phyloP scores from a whole-genome alignment of 2,113 vertebrate species.

The Equus przewalskii region DNA sequence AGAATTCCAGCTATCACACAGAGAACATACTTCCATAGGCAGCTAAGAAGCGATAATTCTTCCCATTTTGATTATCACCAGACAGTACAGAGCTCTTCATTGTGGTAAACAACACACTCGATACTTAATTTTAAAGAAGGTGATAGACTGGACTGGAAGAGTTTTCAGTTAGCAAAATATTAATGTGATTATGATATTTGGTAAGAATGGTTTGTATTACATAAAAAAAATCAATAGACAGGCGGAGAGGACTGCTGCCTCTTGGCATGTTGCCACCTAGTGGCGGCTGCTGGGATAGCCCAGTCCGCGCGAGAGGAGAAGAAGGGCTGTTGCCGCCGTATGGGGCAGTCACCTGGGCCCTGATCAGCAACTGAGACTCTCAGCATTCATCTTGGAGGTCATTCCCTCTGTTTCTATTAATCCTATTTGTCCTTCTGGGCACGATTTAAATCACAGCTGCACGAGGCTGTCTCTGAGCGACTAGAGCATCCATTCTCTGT shows the following conservation, averaged over 20 bases:
- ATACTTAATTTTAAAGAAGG: conserved; percentile 68
- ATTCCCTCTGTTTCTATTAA: neutral
- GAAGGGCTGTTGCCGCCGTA: fast-evolving
- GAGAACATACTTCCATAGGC: conserved; percentile 65
- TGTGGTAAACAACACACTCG: conserved; percentile 41
- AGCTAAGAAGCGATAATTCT: conserved; percentile 72
- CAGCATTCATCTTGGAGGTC: neutral
- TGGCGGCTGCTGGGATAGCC: conserved; percentile 82
- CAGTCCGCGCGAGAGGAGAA: neutral
- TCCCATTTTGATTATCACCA: conserved; percentile 40
- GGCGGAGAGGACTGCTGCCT: conserved; percentile 9
- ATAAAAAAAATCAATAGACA: neutral
- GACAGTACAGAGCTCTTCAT: neutral
- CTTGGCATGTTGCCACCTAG: conserved; percentile 88
- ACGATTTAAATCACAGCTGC: neutral
- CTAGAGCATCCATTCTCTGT: neutral
- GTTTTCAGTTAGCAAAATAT: conserved; percentile 80
- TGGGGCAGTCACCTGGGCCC: neutral
- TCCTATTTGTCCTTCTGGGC: neutral
- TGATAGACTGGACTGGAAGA: conserved; percentile 63
- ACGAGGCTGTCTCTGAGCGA: neutral
- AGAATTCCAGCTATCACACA: conserved; percentile 30
- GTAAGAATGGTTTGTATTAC: conserved; percentile 52
- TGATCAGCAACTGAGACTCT: neutral
- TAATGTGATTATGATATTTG: conserved; percentile 49